Conservation (phyloP, 2,113 vertebrate genomes). For the Heterocephalus glaber region DNA sequence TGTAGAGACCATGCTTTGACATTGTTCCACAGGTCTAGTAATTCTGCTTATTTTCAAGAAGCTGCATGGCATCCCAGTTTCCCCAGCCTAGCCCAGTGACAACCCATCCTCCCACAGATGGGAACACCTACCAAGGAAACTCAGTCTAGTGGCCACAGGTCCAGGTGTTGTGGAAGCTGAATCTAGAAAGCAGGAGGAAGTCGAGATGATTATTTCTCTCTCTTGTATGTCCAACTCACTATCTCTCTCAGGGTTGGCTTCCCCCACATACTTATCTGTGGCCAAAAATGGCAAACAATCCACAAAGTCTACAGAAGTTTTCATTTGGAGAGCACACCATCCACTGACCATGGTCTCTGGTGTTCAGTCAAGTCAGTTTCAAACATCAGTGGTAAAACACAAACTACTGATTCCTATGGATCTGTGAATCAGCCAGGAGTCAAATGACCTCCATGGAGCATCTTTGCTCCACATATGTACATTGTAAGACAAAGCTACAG, state of each 20-base stretch:
- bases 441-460: neutral
- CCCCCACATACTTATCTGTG: neutral
- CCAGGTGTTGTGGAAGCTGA: neutral
- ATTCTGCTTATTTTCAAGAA: conserved; percentile 8
- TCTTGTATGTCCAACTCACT: neutral
- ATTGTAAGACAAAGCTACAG: neutral
- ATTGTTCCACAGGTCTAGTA: neutral
- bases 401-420: neutral
- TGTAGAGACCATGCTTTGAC: neutral
- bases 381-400: neutral
- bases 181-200: neutral
- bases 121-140: neutral
- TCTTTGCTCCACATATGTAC: neutral
- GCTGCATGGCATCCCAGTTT: neutral
- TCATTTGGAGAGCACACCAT: neutral
- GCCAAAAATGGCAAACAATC: neutral
- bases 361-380: neutral
- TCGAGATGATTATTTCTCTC: neutral
- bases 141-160: neutral
- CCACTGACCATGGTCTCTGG: neutral
- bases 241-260: neutral
- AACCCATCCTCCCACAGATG: neutral
- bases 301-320: neutral
- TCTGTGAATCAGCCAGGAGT: neutral
- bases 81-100: neutral